Evolutionary conservation across 2,797 vertebrate genomes (phyloP), one percentile per base, ranked within the genome.

Genomic region (Myotis pilosus): DNA sequence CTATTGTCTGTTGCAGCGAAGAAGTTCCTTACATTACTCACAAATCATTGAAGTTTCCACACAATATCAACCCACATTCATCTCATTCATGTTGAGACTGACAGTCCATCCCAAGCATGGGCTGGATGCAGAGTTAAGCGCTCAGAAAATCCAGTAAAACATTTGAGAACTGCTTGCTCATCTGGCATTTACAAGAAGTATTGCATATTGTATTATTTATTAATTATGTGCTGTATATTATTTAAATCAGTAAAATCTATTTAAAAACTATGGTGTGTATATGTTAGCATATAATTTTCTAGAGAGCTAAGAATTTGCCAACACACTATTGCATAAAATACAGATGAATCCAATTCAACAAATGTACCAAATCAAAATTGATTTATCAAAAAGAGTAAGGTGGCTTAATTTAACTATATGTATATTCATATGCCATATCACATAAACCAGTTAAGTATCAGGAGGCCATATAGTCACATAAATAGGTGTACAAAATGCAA

Each of bases 71-170:
- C 38, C 51, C 1, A 10, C 69, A 4, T 9, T 15, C 38, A 4
- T 8, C 62, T 11, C 20, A 0, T 3, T 17, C 57, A 5, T 1
- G 1, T 0, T 8, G 66, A 19, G 12, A 15, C 36, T 2, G 2
- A 30, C 0, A 0, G 30, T 5, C 25, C 0, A 0, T 6, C 4
- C 16, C 41, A 33, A 1, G 19, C 20, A 0, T 0, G 20, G 9
- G 4, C 0, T 16, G 8, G 49, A 25, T 33, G 0, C 49, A 17
- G 47, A 49, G 30, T 4, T 20, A 15, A 38, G n/a, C 6, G 16
- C 25, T 28, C 8, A 38, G 25, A 49, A 44, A 19, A 20, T 6
- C 19, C 30, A 3, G 0, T 1, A 5, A 38, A 22, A 15, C 1
- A 1, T 3, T 13, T 3, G 6, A n/a, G 85, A 33, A 41, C 8